phyloP scores from a whole-genome alignment of 37 sponge, comb jelly and placozoan genomes.

The Ephydatia muelleri region DNA sequence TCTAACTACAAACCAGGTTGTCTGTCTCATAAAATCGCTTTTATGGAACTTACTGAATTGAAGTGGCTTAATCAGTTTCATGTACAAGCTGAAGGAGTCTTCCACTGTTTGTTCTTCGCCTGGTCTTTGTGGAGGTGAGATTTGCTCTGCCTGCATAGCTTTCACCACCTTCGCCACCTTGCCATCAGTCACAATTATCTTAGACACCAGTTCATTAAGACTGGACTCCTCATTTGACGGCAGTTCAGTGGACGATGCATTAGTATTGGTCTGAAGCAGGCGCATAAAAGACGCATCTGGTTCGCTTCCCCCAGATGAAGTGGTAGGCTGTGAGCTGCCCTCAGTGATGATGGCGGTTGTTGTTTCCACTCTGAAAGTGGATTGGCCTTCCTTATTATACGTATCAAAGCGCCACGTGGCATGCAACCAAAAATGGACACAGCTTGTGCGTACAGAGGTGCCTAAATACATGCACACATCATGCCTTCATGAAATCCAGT shows the following conservation, averaged over 20 bases:
- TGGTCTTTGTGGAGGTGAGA: conserved; percentile 11
- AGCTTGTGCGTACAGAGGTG: background rate
- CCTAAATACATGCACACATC: too few species aligned
- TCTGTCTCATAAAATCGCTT: too few species aligned
- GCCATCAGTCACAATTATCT: conserved; percentile 34
- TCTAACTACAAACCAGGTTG: too few species aligned
- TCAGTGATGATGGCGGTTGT: background rate
- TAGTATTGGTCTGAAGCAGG: too few species aligned
- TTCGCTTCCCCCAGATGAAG: too few species aligned
- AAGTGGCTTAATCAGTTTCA: conserved; percentile 73
- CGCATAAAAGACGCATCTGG: too few species aligned
- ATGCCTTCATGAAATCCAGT: too few species aligned
- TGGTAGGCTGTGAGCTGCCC: too few species aligned
- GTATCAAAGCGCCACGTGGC: too few species aligned
- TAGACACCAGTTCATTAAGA: conserved; percentile 16
- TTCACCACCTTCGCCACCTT: conserved; percentile 22
- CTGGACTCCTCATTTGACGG: background rate
- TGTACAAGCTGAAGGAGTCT: conserved; percentile 46
- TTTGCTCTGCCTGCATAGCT: conserved; percentile 4
- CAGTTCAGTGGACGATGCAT: background rate
- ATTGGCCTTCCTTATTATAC: background rate
- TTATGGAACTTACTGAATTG: conserved; percentile 80
- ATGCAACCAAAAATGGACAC: background rate
- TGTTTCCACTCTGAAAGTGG: background rate
- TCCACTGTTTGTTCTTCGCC: background rate